A percentile compares a stretch with the other conserved stretches of the same genome.
These are phyloP conservation scores for Strix aluco DNA, from an alignment of 2,113 vertebrate genomes.

Conservation along the genomic window DNA sequence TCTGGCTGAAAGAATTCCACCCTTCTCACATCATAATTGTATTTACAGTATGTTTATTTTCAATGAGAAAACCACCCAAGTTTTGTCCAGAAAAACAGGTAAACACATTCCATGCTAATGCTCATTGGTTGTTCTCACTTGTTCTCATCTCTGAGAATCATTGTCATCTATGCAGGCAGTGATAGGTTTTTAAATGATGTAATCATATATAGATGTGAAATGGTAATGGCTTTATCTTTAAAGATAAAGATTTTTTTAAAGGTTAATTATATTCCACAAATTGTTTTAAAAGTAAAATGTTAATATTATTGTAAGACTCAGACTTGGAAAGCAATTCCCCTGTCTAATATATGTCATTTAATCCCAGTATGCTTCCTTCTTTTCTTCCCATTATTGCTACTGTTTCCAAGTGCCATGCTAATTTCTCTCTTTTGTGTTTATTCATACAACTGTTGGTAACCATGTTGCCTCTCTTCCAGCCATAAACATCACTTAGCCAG, in stretches of 20 bases:
- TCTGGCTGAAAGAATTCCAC: background rate
- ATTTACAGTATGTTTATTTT: background rate
- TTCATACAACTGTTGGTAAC: background rate
- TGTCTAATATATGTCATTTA: background rate
- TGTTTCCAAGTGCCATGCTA: background rate
- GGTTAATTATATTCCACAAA: conserved; percentile 51
- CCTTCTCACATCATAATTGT: background rate
- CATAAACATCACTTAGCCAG: background rate
- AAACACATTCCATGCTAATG: background rate
- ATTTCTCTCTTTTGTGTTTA: background rate
- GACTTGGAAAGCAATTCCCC: background rate
- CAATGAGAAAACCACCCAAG: background rate
- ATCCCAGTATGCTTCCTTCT: background rate
- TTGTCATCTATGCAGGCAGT: conserved; percentile 6
- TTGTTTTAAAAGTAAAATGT: conserved; percentile 41
- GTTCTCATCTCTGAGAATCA: background rate
- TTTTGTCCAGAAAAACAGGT: background rate
- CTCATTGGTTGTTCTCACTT: background rate
- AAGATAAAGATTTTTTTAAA: conserved; percentile 48
- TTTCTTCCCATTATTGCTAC: background rate
- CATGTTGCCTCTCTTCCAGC: background rate
- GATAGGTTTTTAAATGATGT: conserved; percentile 38
- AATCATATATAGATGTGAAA: conserved; percentile 47
- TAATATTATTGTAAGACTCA: conserved; percentile 32
- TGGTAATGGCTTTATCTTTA: conserved; percentile 14